Evolutionary conservation across 2,888 invertebrate species (phyloP).

Genomic region (Slavum lentiscoides): DNA sequence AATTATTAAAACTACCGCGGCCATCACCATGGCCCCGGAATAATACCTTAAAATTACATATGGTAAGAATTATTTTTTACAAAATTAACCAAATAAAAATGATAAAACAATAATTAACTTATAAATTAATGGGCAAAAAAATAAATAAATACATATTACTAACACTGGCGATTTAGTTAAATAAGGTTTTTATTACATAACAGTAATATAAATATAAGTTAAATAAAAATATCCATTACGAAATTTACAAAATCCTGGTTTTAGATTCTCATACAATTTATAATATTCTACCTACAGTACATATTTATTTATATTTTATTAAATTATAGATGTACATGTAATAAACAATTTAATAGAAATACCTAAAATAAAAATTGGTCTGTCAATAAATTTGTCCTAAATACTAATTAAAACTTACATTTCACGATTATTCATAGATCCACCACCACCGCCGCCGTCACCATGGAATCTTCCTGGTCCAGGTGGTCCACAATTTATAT

Average conservation of each 20-base stretch:
- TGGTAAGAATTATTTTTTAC: constrained; percentile 5
- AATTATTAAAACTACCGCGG: constrained; percentile 60
- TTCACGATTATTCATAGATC: constrained; percentile 55
- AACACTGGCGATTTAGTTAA: too few species aligned
- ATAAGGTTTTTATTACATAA: too few species aligned
- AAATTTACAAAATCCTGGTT: too few species aligned
- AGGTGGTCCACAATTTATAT: constrained; percentile 58
- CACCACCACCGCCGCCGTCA: constrained; percentile 59
- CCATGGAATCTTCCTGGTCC: constrained; percentile 57
- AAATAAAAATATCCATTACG: too few species aligned
- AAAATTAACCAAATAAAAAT: not conserved
- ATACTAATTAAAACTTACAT: constrained; percentile 39
- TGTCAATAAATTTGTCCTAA: not conserved
- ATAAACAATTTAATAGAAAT: too few species aligned
- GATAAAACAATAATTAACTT: not conserved
- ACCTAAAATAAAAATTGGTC: not conserved
- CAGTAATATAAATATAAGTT: too few species aligned
- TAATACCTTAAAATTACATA: constrained; percentile 27
- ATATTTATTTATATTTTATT: too few species aligned
- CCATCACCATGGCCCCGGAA: constrained; percentile 61
- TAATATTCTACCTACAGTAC: too few species aligned
- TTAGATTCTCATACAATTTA: too few species aligned
- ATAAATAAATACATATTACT: too few species aligned
- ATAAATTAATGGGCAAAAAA: too few species aligned
- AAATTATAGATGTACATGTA: not conserved